Evolutionary conservation across 2,797 vertebrate genomes (phyloP).

Genomic region (Coluber constrictor): DNA sequence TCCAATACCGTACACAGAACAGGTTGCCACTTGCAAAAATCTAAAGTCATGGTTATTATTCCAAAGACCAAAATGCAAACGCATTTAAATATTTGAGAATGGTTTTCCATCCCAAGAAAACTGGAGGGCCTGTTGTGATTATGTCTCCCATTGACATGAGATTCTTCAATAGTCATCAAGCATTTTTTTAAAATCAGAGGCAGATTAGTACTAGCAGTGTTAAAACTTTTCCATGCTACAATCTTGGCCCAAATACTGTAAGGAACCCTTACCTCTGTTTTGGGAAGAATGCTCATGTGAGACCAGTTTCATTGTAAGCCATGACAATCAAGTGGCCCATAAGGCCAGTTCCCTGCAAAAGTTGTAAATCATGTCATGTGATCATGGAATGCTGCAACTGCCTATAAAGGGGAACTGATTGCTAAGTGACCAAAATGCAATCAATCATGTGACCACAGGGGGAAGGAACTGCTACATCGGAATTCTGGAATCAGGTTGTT

Average conservation of each 20-base stretch:
- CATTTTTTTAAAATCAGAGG: neutral
- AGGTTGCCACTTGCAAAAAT: neutral
- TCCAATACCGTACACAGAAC: neutral
- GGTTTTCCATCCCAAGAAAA: neutral
- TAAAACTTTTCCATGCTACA: neutral
- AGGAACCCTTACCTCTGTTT: neutral
- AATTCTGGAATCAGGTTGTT: neutral
- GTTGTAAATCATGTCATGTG: neutral
- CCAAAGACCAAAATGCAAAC: neutral
- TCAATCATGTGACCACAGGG: neutral
- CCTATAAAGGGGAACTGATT: neutral
- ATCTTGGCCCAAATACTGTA: neutral
- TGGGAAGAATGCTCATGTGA: neutral
- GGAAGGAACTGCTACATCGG: neutral
- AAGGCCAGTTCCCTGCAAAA: neutral
- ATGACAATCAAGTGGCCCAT: neutral
- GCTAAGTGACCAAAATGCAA: neutral
- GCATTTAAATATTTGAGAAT: neutral
- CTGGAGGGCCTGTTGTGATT: neutral
- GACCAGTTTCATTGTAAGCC: neutral
- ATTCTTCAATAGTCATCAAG: neutral
- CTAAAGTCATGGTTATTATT: neutral
- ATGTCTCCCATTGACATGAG: neutral
- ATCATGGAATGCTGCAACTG: neutral
- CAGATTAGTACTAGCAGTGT: neutral